These are phyloP conservation scores for Aphodius granarius DNA, from an alignment of 2,888 invertebrate species.

Conservation along the genomic window DNA sequence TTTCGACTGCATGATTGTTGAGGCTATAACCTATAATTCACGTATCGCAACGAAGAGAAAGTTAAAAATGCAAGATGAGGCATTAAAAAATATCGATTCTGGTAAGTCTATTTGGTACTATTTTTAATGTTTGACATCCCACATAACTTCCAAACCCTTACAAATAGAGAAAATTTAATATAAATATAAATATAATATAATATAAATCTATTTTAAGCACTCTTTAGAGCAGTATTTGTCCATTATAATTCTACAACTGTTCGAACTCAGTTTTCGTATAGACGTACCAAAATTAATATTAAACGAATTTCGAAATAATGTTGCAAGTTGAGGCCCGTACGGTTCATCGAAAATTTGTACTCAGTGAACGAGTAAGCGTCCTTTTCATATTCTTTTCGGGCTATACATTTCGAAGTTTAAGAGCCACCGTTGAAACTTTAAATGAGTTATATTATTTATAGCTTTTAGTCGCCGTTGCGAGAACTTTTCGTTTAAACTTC, in stretches of 20 bases:
- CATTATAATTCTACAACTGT: background rate
- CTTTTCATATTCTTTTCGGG: background rate
- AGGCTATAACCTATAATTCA: too few relatives aligned
- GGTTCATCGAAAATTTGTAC: background rate
- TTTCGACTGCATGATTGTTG: too few relatives aligned
- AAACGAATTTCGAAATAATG: background rate
- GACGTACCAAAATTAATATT: background rate
- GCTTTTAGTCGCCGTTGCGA: background rate
- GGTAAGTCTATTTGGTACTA: too few relatives aligned
- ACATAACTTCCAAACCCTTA: too few relatives aligned
- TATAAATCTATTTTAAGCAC: too few relatives aligned
- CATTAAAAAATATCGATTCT: too few relatives aligned
- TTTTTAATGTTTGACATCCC: too few relatives aligned
- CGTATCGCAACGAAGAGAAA: too few relatives aligned
- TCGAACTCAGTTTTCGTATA: background rate
- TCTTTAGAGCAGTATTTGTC: background rate
- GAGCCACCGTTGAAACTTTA: slow-evolving; percentile 8
- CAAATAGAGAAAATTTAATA: too few relatives aligned
- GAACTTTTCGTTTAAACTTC: slow-evolving; percentile 12
- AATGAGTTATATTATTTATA: slow-evolving; percentile 12
- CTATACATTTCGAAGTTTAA: background rate
- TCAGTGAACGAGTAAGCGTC: background rate
- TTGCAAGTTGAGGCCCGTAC: background rate
- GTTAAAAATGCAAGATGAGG: too few relatives aligned
- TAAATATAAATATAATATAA: too few relatives aligned